Evolutionary conservation across 64 coral and sea anemone genomes (phyloP).

Genomic region (Hydrozoanthus tunicans): DNA sequence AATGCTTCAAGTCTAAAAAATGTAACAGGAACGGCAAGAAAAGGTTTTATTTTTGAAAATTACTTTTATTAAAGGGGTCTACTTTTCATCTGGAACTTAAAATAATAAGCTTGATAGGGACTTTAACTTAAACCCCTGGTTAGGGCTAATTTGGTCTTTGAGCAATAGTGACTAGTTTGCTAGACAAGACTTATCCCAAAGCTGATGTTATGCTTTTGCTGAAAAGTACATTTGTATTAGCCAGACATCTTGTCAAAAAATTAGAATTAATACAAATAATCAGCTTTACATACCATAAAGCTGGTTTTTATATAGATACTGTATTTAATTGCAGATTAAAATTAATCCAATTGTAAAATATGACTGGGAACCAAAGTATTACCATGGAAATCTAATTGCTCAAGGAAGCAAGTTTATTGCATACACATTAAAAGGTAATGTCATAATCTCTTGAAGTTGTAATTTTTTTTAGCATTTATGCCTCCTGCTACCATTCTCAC

Average conservation of each 20-base stretch:
- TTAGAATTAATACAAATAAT: background rate
- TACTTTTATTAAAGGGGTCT: too few species aligned
- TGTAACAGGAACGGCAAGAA: too few species aligned
- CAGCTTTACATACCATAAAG: background rate
- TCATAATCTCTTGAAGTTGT: background rate
- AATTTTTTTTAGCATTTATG: too few species aligned
- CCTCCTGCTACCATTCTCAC: too few species aligned
- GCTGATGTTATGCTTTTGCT: too few species aligned
- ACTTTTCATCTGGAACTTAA: too few species aligned
- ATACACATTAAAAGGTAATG: slow-evolving; percentile 90
- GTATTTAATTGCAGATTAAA: slow-evolving; percentile 66
- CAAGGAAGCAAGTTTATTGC: slow-evolving; percentile 89
- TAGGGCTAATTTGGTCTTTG: background rate
- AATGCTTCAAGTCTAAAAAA: too few species aligned
- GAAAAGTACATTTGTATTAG: too few species aligned
- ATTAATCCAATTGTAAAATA: slow-evolving; percentile 98
- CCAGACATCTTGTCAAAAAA: too few species aligned
- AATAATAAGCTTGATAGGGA: too few species aligned
- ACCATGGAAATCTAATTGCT: slow-evolving; percentile 88
- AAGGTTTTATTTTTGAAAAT: too few species aligned
- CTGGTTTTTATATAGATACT: background rate
- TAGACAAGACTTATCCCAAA: too few species aligned
- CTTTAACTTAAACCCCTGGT: background rate
- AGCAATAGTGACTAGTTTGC: background rate
- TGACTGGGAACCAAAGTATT: slow-evolving; percentile 99